Percentiles rank a stretch among this genome's conserved stretches.
Evolutionary conservation across 2,888 invertebrate genomes (phyloP).

Genomic region (Drosophila subsilvestris): DNA sequence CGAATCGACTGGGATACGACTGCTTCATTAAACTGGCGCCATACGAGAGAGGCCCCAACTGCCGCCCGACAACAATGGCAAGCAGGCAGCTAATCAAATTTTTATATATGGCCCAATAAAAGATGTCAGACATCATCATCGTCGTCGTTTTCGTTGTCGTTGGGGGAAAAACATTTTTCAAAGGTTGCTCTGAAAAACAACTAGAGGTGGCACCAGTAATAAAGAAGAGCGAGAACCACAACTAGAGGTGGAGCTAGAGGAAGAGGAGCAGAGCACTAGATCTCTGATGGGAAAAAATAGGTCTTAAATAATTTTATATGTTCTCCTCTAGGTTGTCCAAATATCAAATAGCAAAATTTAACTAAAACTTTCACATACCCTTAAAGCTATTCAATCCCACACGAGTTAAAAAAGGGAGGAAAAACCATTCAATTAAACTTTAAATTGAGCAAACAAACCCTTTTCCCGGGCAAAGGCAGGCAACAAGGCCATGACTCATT

Average conservation of each 20-base stretch:
- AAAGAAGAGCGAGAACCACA: not conserved
- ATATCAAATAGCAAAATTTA: not conserved
- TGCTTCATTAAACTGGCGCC: conserved; percentile 51
- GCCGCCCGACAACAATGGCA: conserved; percentile 48
- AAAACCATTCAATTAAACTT: not conserved
- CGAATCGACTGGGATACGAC: conserved; percentile 14
- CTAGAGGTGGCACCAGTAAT: not conserved
- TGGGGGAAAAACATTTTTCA: not conserved
- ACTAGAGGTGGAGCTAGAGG: no score
- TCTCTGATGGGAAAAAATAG: no score
- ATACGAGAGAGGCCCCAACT: conserved; percentile 40
- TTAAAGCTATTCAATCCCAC: not conserved
- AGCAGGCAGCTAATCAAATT: conserved; percentile 67
- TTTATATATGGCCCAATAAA: conserved; percentile 42
- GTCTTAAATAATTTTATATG: not conserved
- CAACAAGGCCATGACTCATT: not conserved
- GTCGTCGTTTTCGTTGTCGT: not conserved
- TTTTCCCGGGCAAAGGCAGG: not conserved
- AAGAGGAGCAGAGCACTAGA: not conserved
- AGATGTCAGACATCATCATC: conserved; percentile 4
- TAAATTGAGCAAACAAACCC: conserved; percentile 1
- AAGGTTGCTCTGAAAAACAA: not conserved
- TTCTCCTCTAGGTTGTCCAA: no score
- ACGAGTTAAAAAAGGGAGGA: not conserved
- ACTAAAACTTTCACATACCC: not conserved